Evolutionary conservation across 2,888 invertebrate genomes (phyloP), one percentile per base, ranked within the genome.

Genomic region (Tachystola acroxantha): DNA sequence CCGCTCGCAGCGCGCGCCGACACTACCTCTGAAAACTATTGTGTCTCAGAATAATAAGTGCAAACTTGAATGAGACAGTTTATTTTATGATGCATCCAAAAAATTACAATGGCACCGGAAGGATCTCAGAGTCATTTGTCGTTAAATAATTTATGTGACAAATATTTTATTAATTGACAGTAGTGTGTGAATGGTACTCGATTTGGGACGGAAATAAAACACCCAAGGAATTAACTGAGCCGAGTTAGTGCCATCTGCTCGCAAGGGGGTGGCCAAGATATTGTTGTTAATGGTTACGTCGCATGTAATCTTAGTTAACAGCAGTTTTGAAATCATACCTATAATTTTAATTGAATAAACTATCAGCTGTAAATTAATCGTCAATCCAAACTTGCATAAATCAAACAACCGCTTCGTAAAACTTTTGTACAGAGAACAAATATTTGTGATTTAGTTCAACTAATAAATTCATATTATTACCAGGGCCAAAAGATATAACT

Each of bases 111-210:
- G 51, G 53, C 47, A 57, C 60, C 66, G 73, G 76, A 76, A 76
- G 73, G 63, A 69, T 67, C 53, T 41, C 25, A 28, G 37, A 40
- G 42, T 52, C 56, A 59, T 65, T 67, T 67, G 63, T 64, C 63
- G 55, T 50, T 49, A 48, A 49, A 63, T 71, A 69, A 80, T 79
- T 79, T 73, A 81, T 77, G 75, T 76, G 80, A 81, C 80, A 80
- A 81, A 82, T 80, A 75, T 69, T 68, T 63, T 74, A 79, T 77
- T 80, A 80, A 84, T 82, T 73, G 81, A 73, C 72, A 74, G 40
- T 42, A 45, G 36, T 40, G 48, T 48, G 50, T 51, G 54, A 52
- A 56, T 52, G 39, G 48, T 57, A 70, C 77, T 74, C 69, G 64
- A 72, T 69, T 45, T 48, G 36, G 39, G 37, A 55, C 50, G 50